Percentiles rank a stretch among this genome's conserved stretches.
Conservation (phyloP, 2,888 invertebrate species). For the Mythimna vitellina region DNA sequence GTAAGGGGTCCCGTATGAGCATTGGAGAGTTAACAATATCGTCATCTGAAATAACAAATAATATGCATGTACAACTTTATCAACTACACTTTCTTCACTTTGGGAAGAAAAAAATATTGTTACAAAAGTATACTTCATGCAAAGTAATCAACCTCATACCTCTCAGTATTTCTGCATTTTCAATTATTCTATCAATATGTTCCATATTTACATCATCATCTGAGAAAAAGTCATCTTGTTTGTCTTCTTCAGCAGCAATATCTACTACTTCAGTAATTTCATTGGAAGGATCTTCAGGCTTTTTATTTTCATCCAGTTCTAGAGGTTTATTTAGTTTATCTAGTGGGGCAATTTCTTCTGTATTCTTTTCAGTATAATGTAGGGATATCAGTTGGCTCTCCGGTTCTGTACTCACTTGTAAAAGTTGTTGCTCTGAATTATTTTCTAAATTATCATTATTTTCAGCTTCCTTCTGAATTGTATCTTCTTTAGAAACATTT, state of each 20-base stretch:
- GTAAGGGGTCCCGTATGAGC: constrained; percentile 63
- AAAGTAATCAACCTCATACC: constrained; percentile 62
- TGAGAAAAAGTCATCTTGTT: constrained; percentile 70
- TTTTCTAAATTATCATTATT: constrained; percentile 31
- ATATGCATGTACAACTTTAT: too few species aligned
- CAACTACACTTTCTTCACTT: too few species aligned
- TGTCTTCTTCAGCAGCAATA: constrained; percentile 61
- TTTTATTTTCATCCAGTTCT: constrained; percentile 4
- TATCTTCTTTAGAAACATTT: constrained; percentile 35
- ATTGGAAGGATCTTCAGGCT: constrained; percentile 9
- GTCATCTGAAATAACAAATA: constrained; percentile 62
- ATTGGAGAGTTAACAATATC: constrained; percentile 68
- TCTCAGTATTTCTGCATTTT: constrained; percentile 79
- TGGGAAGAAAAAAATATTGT: background rate
- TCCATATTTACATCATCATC: constrained; percentile 82
- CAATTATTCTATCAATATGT: constrained; percentile 82
- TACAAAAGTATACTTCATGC: background rate
- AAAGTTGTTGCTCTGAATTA: constrained; percentile 20
- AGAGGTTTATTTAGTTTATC: constrained; percentile 6
- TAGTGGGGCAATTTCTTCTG: constrained; percentile 19
- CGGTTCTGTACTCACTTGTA: constrained; percentile 41
- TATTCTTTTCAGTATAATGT: constrained; percentile 55
- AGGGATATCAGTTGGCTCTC: constrained; percentile 62
- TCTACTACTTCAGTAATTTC: constrained; percentile 45
- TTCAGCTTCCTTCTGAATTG: constrained; percentile 28